Conservation (phyloP, 2,888 invertebrate genomes). For the Nephrotoma guestfalica region DNA sequence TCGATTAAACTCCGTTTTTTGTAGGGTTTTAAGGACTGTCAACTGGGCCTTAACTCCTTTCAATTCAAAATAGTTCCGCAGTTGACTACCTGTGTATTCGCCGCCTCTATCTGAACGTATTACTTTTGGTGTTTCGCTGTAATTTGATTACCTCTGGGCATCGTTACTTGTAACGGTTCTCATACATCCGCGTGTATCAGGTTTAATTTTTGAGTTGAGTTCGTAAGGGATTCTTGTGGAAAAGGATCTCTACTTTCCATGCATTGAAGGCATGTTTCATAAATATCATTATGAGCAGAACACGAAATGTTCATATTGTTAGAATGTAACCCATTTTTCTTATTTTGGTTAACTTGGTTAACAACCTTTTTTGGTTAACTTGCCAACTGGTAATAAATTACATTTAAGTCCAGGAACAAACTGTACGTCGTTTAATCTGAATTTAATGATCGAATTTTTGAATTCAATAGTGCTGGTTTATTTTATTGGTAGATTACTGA, state of each 20-base stretch:
- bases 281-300: too few species aligned
- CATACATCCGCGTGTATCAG: too few species aligned
- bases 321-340: background rate
- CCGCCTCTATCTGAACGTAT: too few species aligned
- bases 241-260: background rate
- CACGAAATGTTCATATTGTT: background rate
- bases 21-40: slow-evolving; percentile 6
- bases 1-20: background rate
- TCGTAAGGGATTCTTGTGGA: background rate
- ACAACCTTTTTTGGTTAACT: slow-evolving; percentile 7
- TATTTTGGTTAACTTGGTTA: too few species aligned
- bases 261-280: too few species aligned
- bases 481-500: background rate
- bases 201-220: too few species aligned
- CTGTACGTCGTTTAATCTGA: background rate
- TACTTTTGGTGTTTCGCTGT: slow-evolving; percentile 9
- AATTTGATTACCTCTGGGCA: background rate
- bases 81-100: too few species aligned
- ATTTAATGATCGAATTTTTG: slow-evolving; percentile 1
- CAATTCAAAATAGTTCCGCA: too few species aligned
- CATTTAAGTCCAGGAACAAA: background rate
- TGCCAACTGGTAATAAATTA: background rate
- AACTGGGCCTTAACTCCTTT: too few species aligned
- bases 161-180: background rate
- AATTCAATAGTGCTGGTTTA: background rate